Evolutionary conservation across 2,797 vertebrate genomes (phyloP).

Genomic region (Taeniopygia guttata): DNA sequence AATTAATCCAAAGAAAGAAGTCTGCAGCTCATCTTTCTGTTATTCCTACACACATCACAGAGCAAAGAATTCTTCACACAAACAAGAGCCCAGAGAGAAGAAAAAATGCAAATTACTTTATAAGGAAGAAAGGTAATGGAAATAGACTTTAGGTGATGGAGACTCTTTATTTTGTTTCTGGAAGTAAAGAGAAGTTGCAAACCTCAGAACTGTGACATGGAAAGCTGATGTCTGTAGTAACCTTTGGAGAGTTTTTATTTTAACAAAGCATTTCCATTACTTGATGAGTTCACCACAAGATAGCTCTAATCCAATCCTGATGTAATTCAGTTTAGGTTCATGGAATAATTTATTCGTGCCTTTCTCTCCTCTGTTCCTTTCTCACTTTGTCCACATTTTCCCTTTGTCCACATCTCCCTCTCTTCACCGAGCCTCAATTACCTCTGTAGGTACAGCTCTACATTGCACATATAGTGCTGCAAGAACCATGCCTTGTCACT

Average conservation of each 20-base stretch:
- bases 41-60: not conserved
- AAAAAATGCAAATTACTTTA: not conserved
- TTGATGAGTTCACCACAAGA: not conserved
- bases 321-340: not conserved
- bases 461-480: not conserved
- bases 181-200: not conserved
- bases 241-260: not conserved
- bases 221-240: not conserved
- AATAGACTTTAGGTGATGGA: not conserved
- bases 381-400: not conserved
- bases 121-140: not conserved
- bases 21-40: not conserved
- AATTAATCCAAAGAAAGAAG: not conserved
- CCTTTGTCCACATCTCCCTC: not conserved
- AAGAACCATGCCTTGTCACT: not conserved
- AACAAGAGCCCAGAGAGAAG: not conserved
- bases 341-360: not conserved
- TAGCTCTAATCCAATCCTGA: not conserved
- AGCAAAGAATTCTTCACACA: not conserved
- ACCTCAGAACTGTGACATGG: not conserved
- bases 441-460: not conserved
- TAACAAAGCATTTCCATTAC: not conserved
- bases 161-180: not conserved
- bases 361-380: not conserved
- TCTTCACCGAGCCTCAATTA: not conserved